Percentiles rank a stretch among this genome's conserved stretches.
Evolutionary conservation across 2,888 invertebrate genomes (phyloP).

Genomic region (Julus scandinavius): DNA sequence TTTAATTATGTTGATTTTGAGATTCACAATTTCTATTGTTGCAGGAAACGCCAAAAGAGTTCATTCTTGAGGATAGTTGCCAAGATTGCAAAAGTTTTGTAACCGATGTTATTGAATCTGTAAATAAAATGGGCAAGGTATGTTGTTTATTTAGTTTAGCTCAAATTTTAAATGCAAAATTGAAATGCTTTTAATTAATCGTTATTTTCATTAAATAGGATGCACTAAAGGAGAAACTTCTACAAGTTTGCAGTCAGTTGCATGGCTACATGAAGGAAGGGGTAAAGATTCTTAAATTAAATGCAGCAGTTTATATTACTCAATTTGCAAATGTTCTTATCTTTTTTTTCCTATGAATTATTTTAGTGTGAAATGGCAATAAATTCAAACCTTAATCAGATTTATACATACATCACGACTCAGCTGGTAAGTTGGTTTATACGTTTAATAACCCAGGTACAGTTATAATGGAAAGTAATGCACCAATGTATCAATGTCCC

Average conservation of each 20-base stretch:
- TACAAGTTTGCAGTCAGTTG: not conserved
- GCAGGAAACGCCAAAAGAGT: conserved; percentile 41
- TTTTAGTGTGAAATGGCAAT: conserved; percentile 76
- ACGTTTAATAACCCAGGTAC: too few species aligned
- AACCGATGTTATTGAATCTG: conserved; percentile 65
- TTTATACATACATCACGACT: conserved; percentile 73
- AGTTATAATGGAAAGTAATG: too few species aligned
- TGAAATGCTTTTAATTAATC: not conserved
- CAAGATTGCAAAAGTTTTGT: conserved; percentile 62
- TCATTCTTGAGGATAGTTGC: conserved; percentile 59
- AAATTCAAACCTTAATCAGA: conserved; percentile 78
- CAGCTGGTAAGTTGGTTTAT: conserved; percentile 63
- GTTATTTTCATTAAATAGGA: not conserved
- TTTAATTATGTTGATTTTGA: conserved; percentile 43
- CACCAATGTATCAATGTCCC: too few species aligned
- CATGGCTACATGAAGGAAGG: conserved; percentile 49
- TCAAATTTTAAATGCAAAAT: too few species aligned
- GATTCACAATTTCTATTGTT: not conserved
- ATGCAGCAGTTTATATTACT: too few species aligned
- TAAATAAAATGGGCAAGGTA: conserved; percentile 68
- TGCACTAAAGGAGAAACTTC: not conserved
- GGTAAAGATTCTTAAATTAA: not conserved
- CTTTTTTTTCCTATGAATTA: not conserved
- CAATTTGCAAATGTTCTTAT: conserved; percentile 61
- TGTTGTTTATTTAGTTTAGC: not conserved